Evolutionary conservation across 1,140 invertebrate genomes (phyloP), one percentile per base, ranked within the genome.

Genomic region (Helicoverpa armigera): DNA sequence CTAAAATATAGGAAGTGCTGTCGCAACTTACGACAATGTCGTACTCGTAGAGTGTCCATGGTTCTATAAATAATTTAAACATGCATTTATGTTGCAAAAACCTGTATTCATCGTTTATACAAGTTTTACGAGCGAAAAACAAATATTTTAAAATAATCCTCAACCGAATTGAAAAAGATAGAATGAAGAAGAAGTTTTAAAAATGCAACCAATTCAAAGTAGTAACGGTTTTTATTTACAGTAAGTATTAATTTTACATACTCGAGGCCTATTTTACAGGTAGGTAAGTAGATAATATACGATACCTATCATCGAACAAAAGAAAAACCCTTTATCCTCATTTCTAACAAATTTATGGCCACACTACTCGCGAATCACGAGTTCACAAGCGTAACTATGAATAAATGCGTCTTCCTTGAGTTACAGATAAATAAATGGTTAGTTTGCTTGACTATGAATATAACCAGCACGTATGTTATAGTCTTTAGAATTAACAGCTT

Each of bases 1-100:
- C 65, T 56, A n/a, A 83, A 77, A 83, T 79, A 76, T 65, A 80
- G 82, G 78, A 83, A 77, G 74, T 79, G 53, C 72, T 54, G 63
- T 53, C 63, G 50, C 53, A 75, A 63, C 60, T 70, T 75, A 58
- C 48, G 60, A 78, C 73, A 78, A 60, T 80, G 82, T 74, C 69
- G 70, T 51, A 78, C 61, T 43, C 48, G 23, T 81, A 77, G 56
- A 35, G 58, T 78, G 51, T n/a, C 78, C 70, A 80, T 80, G 16
- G n/a, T n/a, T 67, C 18, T 50, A 2, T 18, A 43, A 67, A 50
- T 50, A n/a, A 11, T 50, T 18, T 12, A 48, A 11, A 67, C 48
- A 67, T 67, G n/a, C 18, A 2, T 50, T 43, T n/a, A 18, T 18
- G 14, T 50, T 16, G 29, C 2, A n/a, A 65, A 10, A 35, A 43